Percentiles rank a stretch among this genome's conserved stretches.
Conservation (phyloP, 2,113 vertebrate genomes). For the Psilopsiagon aurifrons region DNA sequence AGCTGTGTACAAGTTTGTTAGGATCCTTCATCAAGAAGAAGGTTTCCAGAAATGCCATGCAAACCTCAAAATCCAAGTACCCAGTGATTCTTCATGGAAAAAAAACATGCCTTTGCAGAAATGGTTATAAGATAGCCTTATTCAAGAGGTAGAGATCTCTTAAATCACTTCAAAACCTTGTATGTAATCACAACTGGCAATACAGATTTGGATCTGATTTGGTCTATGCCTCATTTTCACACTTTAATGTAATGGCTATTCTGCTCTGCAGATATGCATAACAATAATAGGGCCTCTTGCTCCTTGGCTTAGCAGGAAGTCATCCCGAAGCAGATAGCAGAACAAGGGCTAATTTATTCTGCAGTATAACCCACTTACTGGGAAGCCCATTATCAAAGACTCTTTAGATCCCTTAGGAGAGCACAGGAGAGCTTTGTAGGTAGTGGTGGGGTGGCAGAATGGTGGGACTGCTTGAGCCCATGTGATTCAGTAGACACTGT, state of each 20-base stretch:
- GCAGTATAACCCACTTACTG: neutral
- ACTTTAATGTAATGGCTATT: neutral
- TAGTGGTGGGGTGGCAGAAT: fast-evolving
- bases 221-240: neutral
- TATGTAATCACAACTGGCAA: neutral
- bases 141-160: neutral
- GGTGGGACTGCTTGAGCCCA: neutral
- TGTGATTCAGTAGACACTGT: fast-evolving
- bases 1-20: neutral
- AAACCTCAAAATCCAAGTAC: neutral
- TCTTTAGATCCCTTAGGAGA: neutral
- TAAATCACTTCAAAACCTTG: neutral
- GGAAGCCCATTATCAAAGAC: neutral
- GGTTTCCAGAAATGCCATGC: neutral
- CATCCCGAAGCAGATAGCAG: neutral
- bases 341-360: neutral
- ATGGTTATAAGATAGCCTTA: neutral
- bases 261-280: neutral
- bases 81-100: neutral
- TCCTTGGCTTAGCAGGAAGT: neutral
- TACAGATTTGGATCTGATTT: neutral
- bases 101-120: neutral
- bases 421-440: neutral
- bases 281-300: neutral
- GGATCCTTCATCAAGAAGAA: neutral